A percentile compares a stretch with the other conserved stretches of the same genome.
Conservation (phyloP, 2,113 vertebrate species). For the Balaenoptera acutorostrata region DNA sequence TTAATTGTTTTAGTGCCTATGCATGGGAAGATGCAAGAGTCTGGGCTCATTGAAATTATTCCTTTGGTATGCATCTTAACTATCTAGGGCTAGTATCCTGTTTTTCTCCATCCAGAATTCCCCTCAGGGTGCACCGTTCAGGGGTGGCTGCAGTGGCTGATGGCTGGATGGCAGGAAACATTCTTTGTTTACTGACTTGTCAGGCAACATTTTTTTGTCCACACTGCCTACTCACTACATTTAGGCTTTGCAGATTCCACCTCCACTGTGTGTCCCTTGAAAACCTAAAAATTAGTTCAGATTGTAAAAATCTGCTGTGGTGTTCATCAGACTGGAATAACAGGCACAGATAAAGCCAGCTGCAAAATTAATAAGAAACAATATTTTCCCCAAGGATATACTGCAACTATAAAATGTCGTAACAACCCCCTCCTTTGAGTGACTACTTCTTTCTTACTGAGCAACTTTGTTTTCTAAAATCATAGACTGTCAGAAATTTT, state of each 20-base stretch:
- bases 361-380: background rate
- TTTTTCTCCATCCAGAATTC: background rate
- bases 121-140: background rate
- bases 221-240: background rate
- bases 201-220: background rate
- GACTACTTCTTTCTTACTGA: background rate
- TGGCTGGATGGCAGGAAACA: background rate
- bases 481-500: background rate
- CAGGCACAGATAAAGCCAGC: background rate
- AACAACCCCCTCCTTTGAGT: background rate
- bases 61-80: background rate
- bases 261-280: background rate
- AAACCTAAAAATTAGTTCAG: constrained; percentile 22
- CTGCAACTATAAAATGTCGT: background rate
- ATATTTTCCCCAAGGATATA: background rate
- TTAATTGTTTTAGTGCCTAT: background rate
- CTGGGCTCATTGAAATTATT: background rate
- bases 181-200: background rate
- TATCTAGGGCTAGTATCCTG: background rate
- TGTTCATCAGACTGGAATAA: background rate
- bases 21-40: background rate
- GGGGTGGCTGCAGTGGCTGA: background rate
- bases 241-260: background rate
- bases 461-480: constrained; percentile 45
- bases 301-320: background rate